Conservation (phyloP, 2,888 invertebrate genomes). For the Schizotus pectinicornis region DNA sequence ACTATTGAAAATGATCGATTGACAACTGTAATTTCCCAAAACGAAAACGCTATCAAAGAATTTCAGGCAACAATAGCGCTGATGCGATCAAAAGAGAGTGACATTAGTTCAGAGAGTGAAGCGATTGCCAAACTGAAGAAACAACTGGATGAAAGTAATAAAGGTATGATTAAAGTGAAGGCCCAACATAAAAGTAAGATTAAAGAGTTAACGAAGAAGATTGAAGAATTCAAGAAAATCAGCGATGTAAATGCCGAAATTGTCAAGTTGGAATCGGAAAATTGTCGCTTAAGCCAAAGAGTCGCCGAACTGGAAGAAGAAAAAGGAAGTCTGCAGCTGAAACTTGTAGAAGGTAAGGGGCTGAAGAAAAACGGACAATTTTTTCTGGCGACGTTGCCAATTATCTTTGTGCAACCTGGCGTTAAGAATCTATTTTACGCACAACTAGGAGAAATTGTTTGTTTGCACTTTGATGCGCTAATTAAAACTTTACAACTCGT, state of each 20-base stretch:
- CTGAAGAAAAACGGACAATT: neutral
- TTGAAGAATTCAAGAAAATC: constrained; percentile 70
- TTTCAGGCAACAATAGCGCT: constrained; percentile 45
- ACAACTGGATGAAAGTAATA: constrained; percentile 77
- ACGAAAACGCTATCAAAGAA: constrained; percentile 33
- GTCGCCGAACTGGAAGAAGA: constrained; percentile 83
- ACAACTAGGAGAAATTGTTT: no score
- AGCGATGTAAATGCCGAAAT: constrained; percentile 74
- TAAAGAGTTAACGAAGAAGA: constrained; percentile 78
- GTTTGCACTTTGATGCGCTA: no score
- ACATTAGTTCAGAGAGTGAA: constrained; percentile 33
- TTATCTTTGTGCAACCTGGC: no score
- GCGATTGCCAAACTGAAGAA: constrained; percentile 64
- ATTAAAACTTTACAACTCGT: no score
- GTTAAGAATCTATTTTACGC: no score
- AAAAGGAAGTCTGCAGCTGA: constrained; percentile 88
- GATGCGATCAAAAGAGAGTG: constrained; percentile 11
- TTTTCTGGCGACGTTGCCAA: neutral
- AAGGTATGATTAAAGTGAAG: constrained; percentile 77
- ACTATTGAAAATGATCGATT: constrained; percentile 34
- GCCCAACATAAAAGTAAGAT: constrained; percentile 74
- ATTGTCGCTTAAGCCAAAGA: constrained; percentile 71
- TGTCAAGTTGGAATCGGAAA: constrained; percentile 67
- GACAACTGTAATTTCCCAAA: constrained; percentile 35
- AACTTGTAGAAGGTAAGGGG: constrained; percentile 75